Evolutionary conservation across 2,113 vertebrate species (phyloP).

Genomic region (Emydura subglobosa): DNA sequence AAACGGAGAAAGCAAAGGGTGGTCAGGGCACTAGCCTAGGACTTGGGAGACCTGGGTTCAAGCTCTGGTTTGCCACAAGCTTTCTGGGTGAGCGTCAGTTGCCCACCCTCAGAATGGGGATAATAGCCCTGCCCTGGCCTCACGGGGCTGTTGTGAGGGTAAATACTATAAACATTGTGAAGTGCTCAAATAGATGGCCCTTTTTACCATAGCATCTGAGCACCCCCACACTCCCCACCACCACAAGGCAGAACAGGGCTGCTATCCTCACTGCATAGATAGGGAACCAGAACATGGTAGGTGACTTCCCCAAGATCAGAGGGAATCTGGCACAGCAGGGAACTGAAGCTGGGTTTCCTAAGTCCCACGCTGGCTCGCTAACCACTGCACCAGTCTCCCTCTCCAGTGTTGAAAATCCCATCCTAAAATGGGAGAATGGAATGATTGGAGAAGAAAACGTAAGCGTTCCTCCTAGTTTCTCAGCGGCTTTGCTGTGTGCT

Average conservation of each 20-base stretch:
- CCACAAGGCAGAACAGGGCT: background rate
- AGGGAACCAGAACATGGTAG: background rate
- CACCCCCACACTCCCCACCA: background rate
- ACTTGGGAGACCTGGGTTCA: accelerated
- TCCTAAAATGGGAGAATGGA: background rate
- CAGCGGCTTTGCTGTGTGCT: background rate
- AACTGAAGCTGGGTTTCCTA: background rate
- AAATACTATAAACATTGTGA: too few species aligned
- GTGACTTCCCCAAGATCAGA: background rate
- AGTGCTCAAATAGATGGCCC: too few species aligned
- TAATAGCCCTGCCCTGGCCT: too few species aligned
- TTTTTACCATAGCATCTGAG: too few species aligned
- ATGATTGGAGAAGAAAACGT: accelerated
- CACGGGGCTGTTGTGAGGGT: too few species aligned
- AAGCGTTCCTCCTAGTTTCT: background rate
- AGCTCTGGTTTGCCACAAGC: too few species aligned
- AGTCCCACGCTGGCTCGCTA: background rate
- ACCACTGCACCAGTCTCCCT: background rate
- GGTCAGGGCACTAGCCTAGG: background rate
- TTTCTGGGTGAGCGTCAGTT: too few species aligned
- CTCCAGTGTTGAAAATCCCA: background rate
- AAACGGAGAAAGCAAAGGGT: accelerated
- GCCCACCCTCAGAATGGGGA: too few species aligned
- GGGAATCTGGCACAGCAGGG: background rate
- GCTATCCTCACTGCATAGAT: background rate